A percentile compares a stretch with the other conserved stretches of the same genome.
phyloP scores from a whole-genome alignment of 1,140 invertebrate species.

The Solenopsis invicta region DNA sequence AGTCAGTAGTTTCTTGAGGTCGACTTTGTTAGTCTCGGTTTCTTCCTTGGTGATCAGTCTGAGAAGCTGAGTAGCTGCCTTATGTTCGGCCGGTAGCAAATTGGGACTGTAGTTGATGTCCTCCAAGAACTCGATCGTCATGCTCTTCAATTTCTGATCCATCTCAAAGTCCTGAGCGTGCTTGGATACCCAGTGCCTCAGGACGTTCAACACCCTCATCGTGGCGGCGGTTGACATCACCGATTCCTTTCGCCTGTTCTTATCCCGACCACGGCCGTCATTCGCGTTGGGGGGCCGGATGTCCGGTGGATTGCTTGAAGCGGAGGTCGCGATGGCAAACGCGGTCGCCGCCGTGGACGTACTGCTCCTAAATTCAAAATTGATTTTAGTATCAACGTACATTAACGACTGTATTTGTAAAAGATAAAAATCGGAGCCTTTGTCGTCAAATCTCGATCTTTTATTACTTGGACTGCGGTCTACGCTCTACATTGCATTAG shows the following conservation, averaged over 20 bases:
- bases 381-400: not conserved
- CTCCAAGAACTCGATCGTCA: slow-evolving; percentile 95
- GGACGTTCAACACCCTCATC: slow-evolving; percentile 96
- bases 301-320: slow-evolving; percentile 93
- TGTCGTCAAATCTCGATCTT: not conserved
- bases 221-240: slow-evolving; percentile 97
- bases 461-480: not conserved
- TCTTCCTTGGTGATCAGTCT: slow-evolving; percentile 93
- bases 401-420: not conserved
- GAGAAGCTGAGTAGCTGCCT: slow-evolving; percentile 94
- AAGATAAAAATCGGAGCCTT: slow-evolving; percentile 12
- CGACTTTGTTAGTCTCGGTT: slow-evolving; percentile 88
- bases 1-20: slow-evolving; percentile 91
- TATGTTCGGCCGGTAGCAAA: slow-evolving; percentile 96
- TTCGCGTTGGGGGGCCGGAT: slow-evolving; percentile 77
- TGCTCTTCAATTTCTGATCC: slow-evolving; percentile 91
- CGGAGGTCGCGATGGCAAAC: slow-evolving; percentile 97
- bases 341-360: slow-evolving; percentile 96
- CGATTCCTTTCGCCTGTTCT: slow-evolving; percentile 91
- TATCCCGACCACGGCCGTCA: slow-evolving; percentile 83
- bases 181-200: slow-evolving; percentile 92
- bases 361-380: slow-evolving; percentile 90
- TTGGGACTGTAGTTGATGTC: slow-evolving; percentile 95
- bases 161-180: slow-evolving; percentile 94
- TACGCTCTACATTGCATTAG: slow-evolving; percentile 25